A percentile compares a stretch with the other conserved stretches of the same genome.
Evolutionary conservation across 2,113 vertebrate genomes (phyloP).

Genomic region (Cephalophus harveyi): DNA sequence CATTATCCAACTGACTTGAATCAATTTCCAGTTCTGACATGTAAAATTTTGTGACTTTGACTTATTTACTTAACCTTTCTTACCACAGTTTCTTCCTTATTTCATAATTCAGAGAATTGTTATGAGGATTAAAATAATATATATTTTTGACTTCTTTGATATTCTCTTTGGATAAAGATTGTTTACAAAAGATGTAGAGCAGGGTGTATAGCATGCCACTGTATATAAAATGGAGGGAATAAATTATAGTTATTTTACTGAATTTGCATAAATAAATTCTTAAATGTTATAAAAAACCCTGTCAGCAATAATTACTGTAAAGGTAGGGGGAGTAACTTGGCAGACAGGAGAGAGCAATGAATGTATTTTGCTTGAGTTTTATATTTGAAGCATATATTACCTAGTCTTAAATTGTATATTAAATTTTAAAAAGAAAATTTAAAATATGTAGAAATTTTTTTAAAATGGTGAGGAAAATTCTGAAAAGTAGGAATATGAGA

Average conservation of each 20-base stretch:
- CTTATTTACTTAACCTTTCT: background rate
- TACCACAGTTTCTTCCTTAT: background rate
- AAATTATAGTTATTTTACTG: background rate
- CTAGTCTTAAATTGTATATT: background rate
- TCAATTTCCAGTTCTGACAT: background rate
- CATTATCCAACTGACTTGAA: background rate
- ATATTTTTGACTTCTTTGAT: background rate
- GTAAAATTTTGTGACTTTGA: background rate
- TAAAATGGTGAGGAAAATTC: background rate
- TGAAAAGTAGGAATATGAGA: background rate
- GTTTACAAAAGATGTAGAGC: background rate
- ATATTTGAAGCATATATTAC: background rate
- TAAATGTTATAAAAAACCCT: background rate
- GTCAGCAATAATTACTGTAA: background rate
- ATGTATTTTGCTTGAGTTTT: background rate
- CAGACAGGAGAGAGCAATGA: background rate
- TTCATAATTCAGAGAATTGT: background rate
- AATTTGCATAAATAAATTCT: background rate
- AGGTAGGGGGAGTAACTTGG: background rate
- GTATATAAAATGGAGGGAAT: background rate
- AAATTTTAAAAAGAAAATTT: background rate
- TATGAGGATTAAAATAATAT: background rate
- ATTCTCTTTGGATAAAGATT: background rate
- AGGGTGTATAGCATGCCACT: background rate
- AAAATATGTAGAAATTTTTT: background rate